Base-by-base conservation (phyloP, 2,113 vertebrate genomes). In the Aspidoscelis tigris region DNA sequence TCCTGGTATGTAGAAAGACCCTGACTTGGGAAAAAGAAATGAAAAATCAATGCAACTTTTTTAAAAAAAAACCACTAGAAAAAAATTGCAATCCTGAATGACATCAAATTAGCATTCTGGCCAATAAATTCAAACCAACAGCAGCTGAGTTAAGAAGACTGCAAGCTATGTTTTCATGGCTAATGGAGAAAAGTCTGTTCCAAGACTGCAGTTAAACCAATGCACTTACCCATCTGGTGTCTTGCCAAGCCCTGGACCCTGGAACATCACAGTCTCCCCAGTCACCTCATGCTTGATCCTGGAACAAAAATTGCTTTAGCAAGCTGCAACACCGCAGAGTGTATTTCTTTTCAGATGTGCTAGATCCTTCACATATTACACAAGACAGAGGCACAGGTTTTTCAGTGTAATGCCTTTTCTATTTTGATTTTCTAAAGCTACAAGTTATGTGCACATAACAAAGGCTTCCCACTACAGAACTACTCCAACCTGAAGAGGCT, bases 1-100 rank as follows among this genome's bases (percentile, higher is more conserved):
- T 99, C 98, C 92, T 99, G 99, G 91, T 99, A 99, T 33, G 99
- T 99, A 82, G 98, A 97, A 86, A 99, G 95, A 77, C 97, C 97
- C 79, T 99, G 98, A 87, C 98, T 99, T 97, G 55, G 66, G 93
- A 94, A 86, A 86, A 55, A 91, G 43, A 93, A 93, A 65, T 21
- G 80, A 90, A 82, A 43, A 90, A 85, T 65, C 65, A 84, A 64
- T 74, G 76, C 44, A 18, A 26, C 11, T 53, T 47, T 44, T 53
- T 47, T 44, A 22, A 61, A 64, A 6, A 2, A 3, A 39, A 39
- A 2, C 2, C 9, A 26, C 22, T 66, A 41, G 12, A 43, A 74
- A 21, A 33, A 66, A 50, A 44, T 20, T 24, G 50, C 22, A 71
- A 22, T 12, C 20, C 11, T 22, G 6, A 9, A 79, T 24, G 1